Evolutionary conservation across 2,888 invertebrate genomes (phyloP).

Genomic region (Drosophila anomalipes): DNA sequence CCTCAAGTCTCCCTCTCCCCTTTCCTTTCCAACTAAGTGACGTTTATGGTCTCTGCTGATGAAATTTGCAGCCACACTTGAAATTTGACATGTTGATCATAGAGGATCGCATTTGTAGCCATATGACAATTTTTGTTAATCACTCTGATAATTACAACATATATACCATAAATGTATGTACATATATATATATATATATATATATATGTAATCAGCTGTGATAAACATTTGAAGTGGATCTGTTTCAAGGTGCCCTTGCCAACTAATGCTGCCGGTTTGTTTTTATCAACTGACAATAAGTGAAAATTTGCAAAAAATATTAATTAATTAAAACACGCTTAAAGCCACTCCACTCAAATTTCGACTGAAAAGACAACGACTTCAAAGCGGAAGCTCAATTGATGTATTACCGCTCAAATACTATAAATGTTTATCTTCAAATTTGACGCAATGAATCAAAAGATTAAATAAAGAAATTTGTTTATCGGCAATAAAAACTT

Average conservation of each 20-base stretch:
- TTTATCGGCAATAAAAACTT: not conserved
- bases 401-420: not conserved
- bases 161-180: conserved; percentile 11
- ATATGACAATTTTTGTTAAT: conserved; percentile 32
- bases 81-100: conserved; percentile 54
- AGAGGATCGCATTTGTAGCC: conserved; percentile 29
- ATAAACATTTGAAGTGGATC: conserved; percentile 38
- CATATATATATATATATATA: conserved; percentile 1
- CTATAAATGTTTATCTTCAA: not conserved
- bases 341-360: conserved; percentile 1
- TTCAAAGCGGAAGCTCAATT: conserved; percentile 25
- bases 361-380: conserved; percentile 40
- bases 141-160: conserved; percentile 7
- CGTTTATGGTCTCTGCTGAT: conserved; percentile 30
- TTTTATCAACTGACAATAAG: conserved; percentile 21
- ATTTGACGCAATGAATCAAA: not conserved
- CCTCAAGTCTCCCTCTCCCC: not conserved
- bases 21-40: not conserved
- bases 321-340: conserved; percentile 8
- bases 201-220: conserved; percentile 13
- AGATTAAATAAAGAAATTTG: not conserved
- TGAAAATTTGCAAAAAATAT: conserved; percentile 34
- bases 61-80: conserved; percentile 57
- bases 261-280: conserved; percentile 28
- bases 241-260: conserved; percentile 71